Evolutionary conservation across 2,888 invertebrate species (phyloP), one percentile per base, ranked within the genome.

Genomic region (Drosophila antonietae): DNA sequence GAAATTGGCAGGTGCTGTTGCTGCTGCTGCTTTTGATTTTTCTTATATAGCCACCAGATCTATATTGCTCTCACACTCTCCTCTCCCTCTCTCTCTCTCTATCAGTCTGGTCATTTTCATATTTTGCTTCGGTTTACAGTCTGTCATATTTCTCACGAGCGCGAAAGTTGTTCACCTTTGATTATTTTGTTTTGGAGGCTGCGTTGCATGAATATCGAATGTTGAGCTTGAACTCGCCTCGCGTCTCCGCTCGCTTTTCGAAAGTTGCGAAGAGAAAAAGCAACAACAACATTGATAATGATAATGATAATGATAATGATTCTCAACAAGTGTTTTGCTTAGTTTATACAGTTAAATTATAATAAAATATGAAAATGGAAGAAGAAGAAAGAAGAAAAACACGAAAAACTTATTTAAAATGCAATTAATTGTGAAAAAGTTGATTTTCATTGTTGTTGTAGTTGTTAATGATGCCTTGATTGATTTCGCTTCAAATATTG

Each of bases 91-190:
- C 51, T 39, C 41, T 49, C 60, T 33, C 35, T 28, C 41, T 68
- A 43, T 59, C 28, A n/a, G n/a, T 39, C 52, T 46, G 60, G 18
- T 68, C 35, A 61, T 78, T 80, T 73, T 68, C 55, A 63, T 80
- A 66, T 79, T 75, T 64, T 80, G 55, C 46, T 72, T 74, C 63
- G 67, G 57, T 39, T 56, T 71, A 44, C 18, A 64, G 62, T 69
- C 68, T 73, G 87, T 84, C 88, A 84, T 85, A 82, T 82, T 85
- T 85, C 85, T 88, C 84, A 89, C 88, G 84, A 84, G 71, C 86
- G 90, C 86, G 86, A 87, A 87, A 87, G 90, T 89, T 87, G 86
- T 86, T 89, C 83, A 87, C 90, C 90, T 87, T 88, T 86, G 81
- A 65, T 64, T 41, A 41, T 73, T 74, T 88, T 41, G 23, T 73